Evolutionary conservation across 1,140 invertebrate species (phyloP).

Genomic region (Campoletis sonorensis): DNA sequence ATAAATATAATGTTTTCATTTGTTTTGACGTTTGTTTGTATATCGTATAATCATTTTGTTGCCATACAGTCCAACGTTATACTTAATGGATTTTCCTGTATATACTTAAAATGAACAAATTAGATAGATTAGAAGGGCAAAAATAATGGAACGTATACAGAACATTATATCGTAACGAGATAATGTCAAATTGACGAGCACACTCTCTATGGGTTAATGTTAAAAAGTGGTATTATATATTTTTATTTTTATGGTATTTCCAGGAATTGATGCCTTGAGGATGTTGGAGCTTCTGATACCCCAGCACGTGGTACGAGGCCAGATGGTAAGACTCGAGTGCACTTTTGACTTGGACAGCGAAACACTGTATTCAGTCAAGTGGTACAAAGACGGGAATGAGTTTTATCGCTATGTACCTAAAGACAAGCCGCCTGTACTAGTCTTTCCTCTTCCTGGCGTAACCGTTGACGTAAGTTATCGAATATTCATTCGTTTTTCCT

Average conservation of each 20-base stretch:
- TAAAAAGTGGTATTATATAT: constrained; percentile 39
- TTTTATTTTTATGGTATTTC: constrained; percentile 31
- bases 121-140: background rate
- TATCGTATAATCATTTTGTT: too few relatives aligned
- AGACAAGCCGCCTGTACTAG: constrained; percentile 80
- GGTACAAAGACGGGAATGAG: constrained; percentile 87
- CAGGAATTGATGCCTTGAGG: constrained; percentile 74
- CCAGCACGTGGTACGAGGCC: constrained; percentile 81
- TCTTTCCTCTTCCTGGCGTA: constrained; percentile 81
- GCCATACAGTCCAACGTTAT: too few relatives aligned
- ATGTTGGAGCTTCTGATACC: constrained; percentile 82
- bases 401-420: constrained; percentile 88
- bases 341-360: constrained; percentile 82
- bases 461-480: constrained; percentile 79
- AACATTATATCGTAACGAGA: background rate
- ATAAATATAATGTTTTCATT: too few relatives aligned
- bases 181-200: constrained; percentile 10
- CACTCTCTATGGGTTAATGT: constrained; percentile 6
- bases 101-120: background rate
- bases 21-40: too few relatives aligned
- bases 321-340: constrained; percentile 80
- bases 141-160: background rate
- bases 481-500: background rate
- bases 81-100: too few relatives aligned
- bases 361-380: constrained; percentile 86